Conservation (phyloP, 2,888 invertebrate species). For the Thereva nobilitata region DNA sequence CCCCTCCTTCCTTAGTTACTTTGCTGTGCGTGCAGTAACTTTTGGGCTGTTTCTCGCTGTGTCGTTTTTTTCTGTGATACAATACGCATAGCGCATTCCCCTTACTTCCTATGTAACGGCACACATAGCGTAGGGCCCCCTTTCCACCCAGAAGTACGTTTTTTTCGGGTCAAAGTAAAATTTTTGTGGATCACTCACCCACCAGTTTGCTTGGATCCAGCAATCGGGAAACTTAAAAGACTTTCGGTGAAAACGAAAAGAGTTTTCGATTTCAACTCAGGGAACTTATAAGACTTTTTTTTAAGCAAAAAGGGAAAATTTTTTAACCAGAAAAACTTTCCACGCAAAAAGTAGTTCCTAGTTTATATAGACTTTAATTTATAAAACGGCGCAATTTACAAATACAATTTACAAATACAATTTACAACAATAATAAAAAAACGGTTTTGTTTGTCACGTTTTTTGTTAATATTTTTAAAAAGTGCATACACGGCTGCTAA, state of each 20-base stretch:
- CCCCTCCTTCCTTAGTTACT: background rate
- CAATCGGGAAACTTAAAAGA: slow-evolving; percentile 43
- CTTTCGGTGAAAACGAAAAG: slow-evolving; percentile 21
- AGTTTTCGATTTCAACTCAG: slow-evolving; percentile 21
- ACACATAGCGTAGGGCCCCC: slow-evolving; percentile 10
- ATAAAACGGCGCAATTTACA: background rate
- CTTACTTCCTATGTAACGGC: slow-evolving; percentile 29
- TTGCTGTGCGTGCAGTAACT: slow-evolving; percentile 26
- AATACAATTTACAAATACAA: background rate
- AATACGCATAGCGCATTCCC: slow-evolving; percentile 33
- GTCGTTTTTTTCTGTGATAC: background rate
- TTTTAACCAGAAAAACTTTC: background rate
- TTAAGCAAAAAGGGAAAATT: too few relatives aligned
- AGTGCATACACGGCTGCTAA: too few relatives aligned
- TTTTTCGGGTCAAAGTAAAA: slow-evolving; percentile 34
- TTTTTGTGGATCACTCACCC: slow-evolving; percentile 51
- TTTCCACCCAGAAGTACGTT: slow-evolving; percentile 7
- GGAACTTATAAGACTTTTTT: slow-evolving; percentile 27
- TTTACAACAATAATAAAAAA: too few relatives aligned
- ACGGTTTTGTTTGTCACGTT: too few relatives aligned
- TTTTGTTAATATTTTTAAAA: too few relatives aligned
- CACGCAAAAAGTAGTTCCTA: slow-evolving; percentile 1
- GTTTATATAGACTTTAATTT: background rate
- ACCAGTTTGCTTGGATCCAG: slow-evolving; percentile 51
- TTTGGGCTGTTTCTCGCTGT: slow-evolving; percentile 8